Evolutionary conservation across 2,113 vertebrate species (phyloP).

Genomic region (Seriola dumerili): DNA sequence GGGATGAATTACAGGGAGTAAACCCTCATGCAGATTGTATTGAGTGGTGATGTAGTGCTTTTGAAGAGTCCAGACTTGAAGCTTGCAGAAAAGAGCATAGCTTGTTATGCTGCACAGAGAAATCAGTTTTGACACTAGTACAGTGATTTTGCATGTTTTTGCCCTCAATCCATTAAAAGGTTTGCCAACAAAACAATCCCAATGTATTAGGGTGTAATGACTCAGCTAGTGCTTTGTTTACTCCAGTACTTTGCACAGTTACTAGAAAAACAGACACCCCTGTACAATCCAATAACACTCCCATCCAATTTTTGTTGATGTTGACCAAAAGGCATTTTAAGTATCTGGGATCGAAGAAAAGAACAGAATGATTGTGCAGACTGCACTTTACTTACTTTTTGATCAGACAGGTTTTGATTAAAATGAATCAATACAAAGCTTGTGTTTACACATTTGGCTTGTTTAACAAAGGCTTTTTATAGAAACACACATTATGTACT

Average conservation of each 20-base stretch:
- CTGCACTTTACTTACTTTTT: too few relatives aligned
- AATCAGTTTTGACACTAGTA: background rate
- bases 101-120: background rate
- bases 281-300: too few relatives aligned
- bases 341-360: background rate
- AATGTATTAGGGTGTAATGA: background rate
- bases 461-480: background rate
- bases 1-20: background rate
- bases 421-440: too few relatives aligned
- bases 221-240: background rate
- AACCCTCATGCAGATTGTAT: constrained; percentile 21
- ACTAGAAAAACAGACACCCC: background rate
- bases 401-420: too few relatives aligned
- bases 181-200: background rate
- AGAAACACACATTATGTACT: background rate
- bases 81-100: background rate
- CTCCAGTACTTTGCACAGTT: too few relatives aligned
- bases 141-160: constrained; percentile 18
- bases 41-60: background rate
- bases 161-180: background rate
- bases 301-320: too few relatives aligned
- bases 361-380: too few relatives aligned
- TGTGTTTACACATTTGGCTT: too few relatives aligned
- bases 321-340: background rate
- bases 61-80: background rate